These are phyloP conservation scores for Dasyprocta punctata DNA, from an alignment of 2,113 vertebrate species.

Conservation along the genomic window DNA sequence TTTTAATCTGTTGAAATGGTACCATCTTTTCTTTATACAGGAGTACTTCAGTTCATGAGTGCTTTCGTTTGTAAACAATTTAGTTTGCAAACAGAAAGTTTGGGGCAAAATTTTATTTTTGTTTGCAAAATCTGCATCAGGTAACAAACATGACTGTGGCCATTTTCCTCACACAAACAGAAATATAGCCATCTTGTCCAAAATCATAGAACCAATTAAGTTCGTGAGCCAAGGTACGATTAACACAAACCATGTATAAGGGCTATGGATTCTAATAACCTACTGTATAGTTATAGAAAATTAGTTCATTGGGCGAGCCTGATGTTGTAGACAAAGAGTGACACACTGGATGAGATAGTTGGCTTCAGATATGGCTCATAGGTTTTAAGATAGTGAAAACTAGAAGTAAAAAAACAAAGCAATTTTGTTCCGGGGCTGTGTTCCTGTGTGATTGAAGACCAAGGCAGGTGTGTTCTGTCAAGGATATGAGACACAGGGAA, in stretches of 20 bases:
- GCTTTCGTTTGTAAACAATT: not conserved
- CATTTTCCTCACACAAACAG: not conserved
- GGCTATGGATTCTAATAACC: not conserved
- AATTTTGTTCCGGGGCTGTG: not conserved
- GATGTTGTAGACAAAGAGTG: not conserved
- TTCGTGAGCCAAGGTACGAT: not conserved
- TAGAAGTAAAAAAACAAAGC: not conserved
- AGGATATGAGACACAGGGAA: not conserved
- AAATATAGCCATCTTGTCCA: not conserved
- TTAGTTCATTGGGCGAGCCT: not conserved
- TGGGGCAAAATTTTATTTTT: not conserved
- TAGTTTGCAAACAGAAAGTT: not conserved
- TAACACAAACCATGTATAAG: not conserved
- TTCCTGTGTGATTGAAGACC: not conserved
- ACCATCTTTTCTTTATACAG: not conserved
- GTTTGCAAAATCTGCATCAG: not conserved
- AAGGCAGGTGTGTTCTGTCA: not conserved
- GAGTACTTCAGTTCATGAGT: not conserved
- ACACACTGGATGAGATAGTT: not conserved
- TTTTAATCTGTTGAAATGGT: not conserved
- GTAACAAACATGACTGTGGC: not conserved
- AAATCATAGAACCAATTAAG: not conserved
- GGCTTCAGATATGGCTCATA: not conserved
- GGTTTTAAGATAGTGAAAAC: not conserved
- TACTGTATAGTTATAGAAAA: not conserved